A percentile compares a stretch with the other conserved stretches of the same genome.
Evolutionary conservation across 2,888 invertebrate species (phyloP).

Genomic region (Campoletis raptor): DNA sequence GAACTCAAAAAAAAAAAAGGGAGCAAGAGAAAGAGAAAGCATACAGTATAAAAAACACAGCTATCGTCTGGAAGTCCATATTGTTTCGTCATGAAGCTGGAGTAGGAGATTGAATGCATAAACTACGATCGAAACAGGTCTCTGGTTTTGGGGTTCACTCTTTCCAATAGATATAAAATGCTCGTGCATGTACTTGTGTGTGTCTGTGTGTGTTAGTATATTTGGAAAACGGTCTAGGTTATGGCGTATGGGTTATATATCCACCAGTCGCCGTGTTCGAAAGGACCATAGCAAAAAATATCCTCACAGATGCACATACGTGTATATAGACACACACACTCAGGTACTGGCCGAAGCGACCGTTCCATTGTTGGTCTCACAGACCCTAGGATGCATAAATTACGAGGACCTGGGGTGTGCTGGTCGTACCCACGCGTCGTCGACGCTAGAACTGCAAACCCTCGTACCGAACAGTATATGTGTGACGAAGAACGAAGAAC

Average conservation of each 20-base stretch:
- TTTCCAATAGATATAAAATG: conserved; percentile 48
- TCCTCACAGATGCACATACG: not conserved
- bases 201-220: not conserved
- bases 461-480: conserved; percentile 17
- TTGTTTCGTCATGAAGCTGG: conserved; percentile 65
- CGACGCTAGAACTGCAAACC: conserved; percentile 43
- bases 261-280: not conserved
- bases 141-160: conserved; percentile 45
- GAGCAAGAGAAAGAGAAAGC: not conserved
- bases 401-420: conserved; percentile 65
- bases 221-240: conserved; percentile 33
- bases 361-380: conserved; percentile 67
- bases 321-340: not conserved
- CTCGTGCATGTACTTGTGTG: not conserved
- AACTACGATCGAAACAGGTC: conserved; percentile 65
- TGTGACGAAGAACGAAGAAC: conserved; percentile 11
- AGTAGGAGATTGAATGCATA: conserved; percentile 67
- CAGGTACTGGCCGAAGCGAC: conserved; percentile 35
- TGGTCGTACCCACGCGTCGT: conserved; percentile 42
- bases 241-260: conserved; percentile 33
- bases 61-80: conserved; percentile 55
- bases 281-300: conserved; percentile 21
- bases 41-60: conserved; percentile 1
- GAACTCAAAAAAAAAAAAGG: not conserved
- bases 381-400: conserved; percentile 71